Conservation (phyloP, 2,113 vertebrate genomes). For the Peucedramus taeniatus region DNA sequence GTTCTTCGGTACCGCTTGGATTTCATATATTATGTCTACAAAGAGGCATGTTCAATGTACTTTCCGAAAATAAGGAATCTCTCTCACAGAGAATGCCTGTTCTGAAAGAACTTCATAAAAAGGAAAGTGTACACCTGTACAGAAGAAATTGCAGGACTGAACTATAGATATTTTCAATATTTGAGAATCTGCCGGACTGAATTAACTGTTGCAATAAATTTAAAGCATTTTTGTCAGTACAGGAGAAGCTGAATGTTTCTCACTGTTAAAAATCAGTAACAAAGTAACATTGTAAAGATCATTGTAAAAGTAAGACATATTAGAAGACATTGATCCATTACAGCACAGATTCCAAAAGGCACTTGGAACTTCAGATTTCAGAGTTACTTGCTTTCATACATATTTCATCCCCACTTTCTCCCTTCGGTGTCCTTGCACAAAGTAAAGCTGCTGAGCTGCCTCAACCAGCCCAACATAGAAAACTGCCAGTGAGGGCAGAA, state of each 20-base stretch:
- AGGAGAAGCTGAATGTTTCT: not conserved
- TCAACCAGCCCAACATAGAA: not conserved
- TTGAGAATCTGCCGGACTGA: not conserved
- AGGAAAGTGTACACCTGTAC: not conserved
- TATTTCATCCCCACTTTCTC: not conserved
- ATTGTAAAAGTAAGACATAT: not conserved
- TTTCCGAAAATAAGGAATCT: not conserved
- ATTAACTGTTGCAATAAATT: not conserved
- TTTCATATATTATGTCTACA: not conserved
- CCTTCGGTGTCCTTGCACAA: not conserved
- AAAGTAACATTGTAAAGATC: not conserved
- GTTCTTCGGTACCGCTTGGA: not conserved
- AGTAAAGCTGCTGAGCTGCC: not conserved
- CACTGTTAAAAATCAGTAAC: not conserved
- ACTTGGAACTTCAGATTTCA: not conserved
- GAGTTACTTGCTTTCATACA: not conserved
- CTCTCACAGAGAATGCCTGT: not conserved
- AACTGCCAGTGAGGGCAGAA: not conserved
- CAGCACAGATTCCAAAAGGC: not conserved
- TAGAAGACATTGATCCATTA: not conserved
- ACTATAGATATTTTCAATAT: not conserved
- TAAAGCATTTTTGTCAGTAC: not conserved
- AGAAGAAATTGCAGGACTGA: not conserved
- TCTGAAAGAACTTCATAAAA: not conserved
- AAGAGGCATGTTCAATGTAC: not conserved